Conservation (phyloP, 1,140 invertebrate genomes). For the Ceratosolen fusciceps region DNA sequence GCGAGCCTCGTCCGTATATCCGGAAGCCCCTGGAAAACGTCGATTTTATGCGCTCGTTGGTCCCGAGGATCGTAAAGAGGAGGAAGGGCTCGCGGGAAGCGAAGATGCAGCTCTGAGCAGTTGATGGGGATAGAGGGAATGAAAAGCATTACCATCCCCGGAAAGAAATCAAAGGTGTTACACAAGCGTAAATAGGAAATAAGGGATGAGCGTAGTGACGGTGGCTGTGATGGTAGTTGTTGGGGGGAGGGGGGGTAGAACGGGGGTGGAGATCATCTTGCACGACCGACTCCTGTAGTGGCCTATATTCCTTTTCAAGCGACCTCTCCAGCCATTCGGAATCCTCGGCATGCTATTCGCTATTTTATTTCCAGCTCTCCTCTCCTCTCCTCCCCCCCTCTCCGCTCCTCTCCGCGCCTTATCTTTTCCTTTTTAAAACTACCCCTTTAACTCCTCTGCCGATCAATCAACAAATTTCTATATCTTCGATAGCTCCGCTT, state of each 20-base stretch:
- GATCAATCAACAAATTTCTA: too few species aligned
- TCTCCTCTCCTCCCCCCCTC: too few species aligned
- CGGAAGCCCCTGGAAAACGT: background rate
- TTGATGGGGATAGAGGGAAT: background rate
- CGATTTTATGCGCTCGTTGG: slow-evolving; percentile 7
- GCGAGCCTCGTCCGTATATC: background rate
- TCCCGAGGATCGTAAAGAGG: background rate
- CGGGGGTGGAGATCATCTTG: background rate
- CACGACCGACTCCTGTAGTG: background rate
- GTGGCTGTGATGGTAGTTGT: too few species aligned
- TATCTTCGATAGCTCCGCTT: too few species aligned
- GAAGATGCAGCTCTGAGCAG: too few species aligned
- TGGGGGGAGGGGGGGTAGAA: background rate
- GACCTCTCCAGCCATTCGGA: background rate
- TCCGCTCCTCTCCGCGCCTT: too few species aligned
- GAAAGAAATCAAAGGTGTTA: slow-evolving; percentile 6
- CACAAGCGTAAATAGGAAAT: background rate
- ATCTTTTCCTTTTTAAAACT: too few species aligned
- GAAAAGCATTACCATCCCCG: background rate
- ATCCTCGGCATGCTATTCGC: background rate
- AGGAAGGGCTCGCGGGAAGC: too few species aligned
- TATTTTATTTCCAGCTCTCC: background rate
- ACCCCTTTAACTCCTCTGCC: too few species aligned
- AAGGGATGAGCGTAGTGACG: background rate
- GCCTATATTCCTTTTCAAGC: background rate